A percentile compares a stretch with the other conserved stretches of the same genome.
Evolutionary conservation across 2,113 vertebrate genomes (phyloP).

Genomic region (Mobula birostris): DNA sequence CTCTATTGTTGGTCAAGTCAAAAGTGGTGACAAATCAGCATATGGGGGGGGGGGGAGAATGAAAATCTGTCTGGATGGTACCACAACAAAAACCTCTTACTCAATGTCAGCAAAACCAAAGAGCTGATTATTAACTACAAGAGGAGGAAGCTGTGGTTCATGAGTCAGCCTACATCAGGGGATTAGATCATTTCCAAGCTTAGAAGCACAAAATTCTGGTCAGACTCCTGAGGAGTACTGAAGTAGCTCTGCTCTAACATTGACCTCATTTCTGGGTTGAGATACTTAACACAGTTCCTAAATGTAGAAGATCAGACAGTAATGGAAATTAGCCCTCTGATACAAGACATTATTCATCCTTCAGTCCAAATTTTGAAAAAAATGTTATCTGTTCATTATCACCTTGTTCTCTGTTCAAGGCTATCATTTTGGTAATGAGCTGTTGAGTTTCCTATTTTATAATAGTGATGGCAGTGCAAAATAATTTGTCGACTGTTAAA

Average conservation of each 20-base stretch:
- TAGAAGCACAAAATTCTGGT: background rate
- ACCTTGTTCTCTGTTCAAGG: background rate
- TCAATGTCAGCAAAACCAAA: too few relatives aligned
- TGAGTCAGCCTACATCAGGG: too few relatives aligned
- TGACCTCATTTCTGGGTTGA: too few relatives aligned
- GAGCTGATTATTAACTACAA: too few relatives aligned
- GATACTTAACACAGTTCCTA: background rate
- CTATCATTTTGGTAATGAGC: background rate
- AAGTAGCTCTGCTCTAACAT: background rate
- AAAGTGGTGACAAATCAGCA: too few relatives aligned
- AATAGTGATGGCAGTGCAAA: background rate
- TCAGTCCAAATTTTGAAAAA: background rate
- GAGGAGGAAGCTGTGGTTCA: too few relatives aligned
- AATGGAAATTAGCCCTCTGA: background rate
- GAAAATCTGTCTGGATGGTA: too few relatives aligned
- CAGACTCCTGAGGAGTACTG: background rate
- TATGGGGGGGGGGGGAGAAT: too few relatives aligned
- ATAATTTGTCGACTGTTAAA: background rate
- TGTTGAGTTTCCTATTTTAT: background rate
- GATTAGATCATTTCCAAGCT: background rate
- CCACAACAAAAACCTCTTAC: too few relatives aligned
- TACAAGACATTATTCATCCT: background rate
- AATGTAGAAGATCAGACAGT: background rate
- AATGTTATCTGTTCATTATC: background rate
- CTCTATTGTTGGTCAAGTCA: too few relatives aligned